Base-by-base conservation (phyloP, 2,113 vertebrate species). In the Petroica traversi region DNA sequence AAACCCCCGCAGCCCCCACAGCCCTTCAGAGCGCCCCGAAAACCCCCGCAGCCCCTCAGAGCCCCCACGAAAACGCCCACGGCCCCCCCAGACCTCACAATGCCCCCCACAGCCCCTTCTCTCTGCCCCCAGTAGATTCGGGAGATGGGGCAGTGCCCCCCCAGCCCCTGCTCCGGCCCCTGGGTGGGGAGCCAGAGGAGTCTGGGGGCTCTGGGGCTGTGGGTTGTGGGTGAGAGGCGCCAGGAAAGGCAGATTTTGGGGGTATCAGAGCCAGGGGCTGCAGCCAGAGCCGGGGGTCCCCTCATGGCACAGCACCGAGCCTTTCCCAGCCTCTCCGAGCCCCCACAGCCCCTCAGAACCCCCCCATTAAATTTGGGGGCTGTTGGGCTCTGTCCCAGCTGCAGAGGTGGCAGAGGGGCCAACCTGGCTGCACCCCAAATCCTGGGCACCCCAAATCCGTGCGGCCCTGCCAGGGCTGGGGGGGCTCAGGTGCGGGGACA, bases 331-430 rank as follows among this genome's bases (percentile, higher is more conserved):
- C 19, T 13, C 13, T 5, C 22, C 5, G 33, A 34, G 33, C 33
- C n/a, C 66, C 15, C n/a, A 14, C 18, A 22, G 20, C 51, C 69
- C 51, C 51, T 20, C 38, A 72, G 64, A 8, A 3, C 29, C 69
- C 24, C 36, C 23, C 12, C 20, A n/a, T 8, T 31, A 28, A 14
- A 28, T 73, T 20, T 23, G 29, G 45, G 14, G 6, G 41, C 0
- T 25, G 40, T 22, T 38, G 85, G 51, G 31, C 23, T n/a, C 72
- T 48, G n/a, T 29, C 51, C n/a, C 43, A 31, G 14, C 14, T 22
- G 1, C 49, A 16, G n/a, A 25, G 43, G 12, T 34, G 25, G 38
- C 0, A 0, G 20, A 29, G 19, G 40, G 14, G 22, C 8, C 74
- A 31, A 28, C 17, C 40, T 33, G 78, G 31, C 43, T 29, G 24